Percentiles rank a stretch among this genome's conserved stretches.
These are phyloP conservation scores for Hypomesus transpacificus DNA, from an alignment of 2,113 vertebrate species.

Conservation along the genomic window DNA sequence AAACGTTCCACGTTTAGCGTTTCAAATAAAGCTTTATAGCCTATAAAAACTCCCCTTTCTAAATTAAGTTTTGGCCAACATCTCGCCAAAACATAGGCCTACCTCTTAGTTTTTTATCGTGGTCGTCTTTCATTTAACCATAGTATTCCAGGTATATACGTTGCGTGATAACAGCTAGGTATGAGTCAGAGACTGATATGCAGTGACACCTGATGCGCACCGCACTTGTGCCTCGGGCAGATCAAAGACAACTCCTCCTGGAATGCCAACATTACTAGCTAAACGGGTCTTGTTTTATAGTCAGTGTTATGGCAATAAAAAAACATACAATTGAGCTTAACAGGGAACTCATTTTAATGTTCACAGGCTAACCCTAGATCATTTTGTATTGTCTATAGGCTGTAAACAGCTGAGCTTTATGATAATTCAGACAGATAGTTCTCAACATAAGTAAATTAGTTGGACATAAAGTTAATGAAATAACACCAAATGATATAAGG, in stretches of 20 bases:
- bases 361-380: too few relatives aligned
- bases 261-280: neutral
- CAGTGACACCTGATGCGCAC: constrained; percentile 51
- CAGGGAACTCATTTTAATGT: too few relatives aligned
- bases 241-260: neutral
- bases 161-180: constrained; percentile 40
- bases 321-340: too few relatives aligned
- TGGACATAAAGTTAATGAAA: neutral
- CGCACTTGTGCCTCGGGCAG: constrained; percentile 39
- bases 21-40: too few relatives aligned
- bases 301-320: neutral
- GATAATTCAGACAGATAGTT: too few relatives aligned
- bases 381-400: neutral
- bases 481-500: neutral
- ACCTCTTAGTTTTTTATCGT: neutral
- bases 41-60: too few relatives aligned
- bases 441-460: too few relatives aligned
- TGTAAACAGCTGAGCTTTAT: too few relatives aligned
- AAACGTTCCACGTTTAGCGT: too few relatives aligned
- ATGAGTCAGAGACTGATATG: constrained; percentile 56
- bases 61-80: too few relatives aligned
- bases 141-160: neutral
- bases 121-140: neutral
- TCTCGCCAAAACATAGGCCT: too few relatives aligned
- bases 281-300: neutral